Conservation (phyloP, 2,797 vertebrate genomes). For the Semaprochilodus insignis region DNA sequence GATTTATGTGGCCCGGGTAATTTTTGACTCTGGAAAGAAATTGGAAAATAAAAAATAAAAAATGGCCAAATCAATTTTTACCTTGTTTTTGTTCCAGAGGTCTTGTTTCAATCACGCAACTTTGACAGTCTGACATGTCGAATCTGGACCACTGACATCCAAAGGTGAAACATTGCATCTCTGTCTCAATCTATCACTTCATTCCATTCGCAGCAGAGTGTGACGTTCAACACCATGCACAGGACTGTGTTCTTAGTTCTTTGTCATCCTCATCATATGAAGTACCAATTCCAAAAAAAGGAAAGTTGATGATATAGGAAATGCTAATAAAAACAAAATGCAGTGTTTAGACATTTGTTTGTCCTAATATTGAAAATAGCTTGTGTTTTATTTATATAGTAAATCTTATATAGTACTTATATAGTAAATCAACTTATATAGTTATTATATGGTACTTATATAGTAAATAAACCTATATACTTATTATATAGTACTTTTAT, state of each 20-base stretch:
- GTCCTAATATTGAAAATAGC: too few relatives aligned
- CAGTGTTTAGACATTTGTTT: too few relatives aligned
- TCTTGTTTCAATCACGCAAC: constrained; percentile 70
- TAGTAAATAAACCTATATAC: too few relatives aligned
- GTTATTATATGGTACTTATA: too few relatives aligned
- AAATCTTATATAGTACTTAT: too few relatives aligned
- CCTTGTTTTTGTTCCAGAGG: constrained; percentile 60
- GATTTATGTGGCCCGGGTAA: constrained; percentile 69
- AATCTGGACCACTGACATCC: constrained; percentile 74
- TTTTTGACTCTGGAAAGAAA: constrained; percentile 70
- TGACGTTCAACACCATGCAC: constrained; percentile 42
- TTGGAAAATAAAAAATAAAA: constrained; percentile 67
- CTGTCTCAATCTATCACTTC: constrained; percentile 72
- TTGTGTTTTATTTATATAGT: too few relatives aligned
- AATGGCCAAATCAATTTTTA: constrained; percentile 60
- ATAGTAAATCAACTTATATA: too few relatives aligned
- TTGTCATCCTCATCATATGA: neutral
- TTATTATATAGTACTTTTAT: too few relatives aligned
- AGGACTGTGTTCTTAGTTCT: constrained; percentile 12
- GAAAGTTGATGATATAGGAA: too few relatives aligned
- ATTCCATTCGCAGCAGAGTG: constrained; percentile 34
- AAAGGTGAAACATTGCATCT: constrained; percentile 76
- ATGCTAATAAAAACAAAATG: too few relatives aligned
- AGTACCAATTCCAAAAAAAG: too few relatives aligned
- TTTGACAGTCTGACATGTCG: constrained; percentile 72